phyloP scores from a whole-genome alignment of 2,888 invertebrate genomes.

The Xanthia togata region DNA sequence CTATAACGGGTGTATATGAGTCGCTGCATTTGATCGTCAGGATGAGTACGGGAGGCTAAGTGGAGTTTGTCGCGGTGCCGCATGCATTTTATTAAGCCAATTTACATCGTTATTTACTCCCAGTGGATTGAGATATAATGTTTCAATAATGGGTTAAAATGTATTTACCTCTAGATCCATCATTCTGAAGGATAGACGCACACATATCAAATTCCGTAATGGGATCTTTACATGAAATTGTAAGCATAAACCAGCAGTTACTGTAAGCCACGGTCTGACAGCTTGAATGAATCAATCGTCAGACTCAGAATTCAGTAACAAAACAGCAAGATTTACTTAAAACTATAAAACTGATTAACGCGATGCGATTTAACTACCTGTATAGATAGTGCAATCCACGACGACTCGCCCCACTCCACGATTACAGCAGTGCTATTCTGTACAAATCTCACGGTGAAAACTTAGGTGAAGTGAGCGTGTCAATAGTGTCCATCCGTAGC shows the following conservation, averaged over 20 bases:
- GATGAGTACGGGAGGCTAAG: too few relatives aligned
- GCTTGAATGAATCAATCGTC: background rate
- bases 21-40: too few relatives aligned
- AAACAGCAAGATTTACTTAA: background rate
- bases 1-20: too few relatives aligned
- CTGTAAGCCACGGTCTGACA: too few relatives aligned
- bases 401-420: too few relatives aligned
- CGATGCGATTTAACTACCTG: background rate
- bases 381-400: too few relatives aligned
- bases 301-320: background rate
- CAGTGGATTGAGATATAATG: conserved; percentile 1
- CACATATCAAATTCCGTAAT: background rate
- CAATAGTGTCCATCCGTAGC: too few relatives aligned
- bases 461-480: too few relatives aligned
- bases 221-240: background rate
- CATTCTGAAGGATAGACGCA: background rate
- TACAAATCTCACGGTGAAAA: too few relatives aligned
- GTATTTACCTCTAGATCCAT: background rate
- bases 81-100: too few relatives aligned
- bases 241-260: background rate
- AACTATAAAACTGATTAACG: background rate
- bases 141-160: conserved; percentile 12
- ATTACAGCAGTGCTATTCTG: too few relatives aligned
- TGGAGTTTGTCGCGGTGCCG: too few relatives aligned
- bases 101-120: background rate